Evolutionary conservation across 2,113 vertebrate genomes (phyloP).

Genomic region (Halcyon malimbica): DNA sequence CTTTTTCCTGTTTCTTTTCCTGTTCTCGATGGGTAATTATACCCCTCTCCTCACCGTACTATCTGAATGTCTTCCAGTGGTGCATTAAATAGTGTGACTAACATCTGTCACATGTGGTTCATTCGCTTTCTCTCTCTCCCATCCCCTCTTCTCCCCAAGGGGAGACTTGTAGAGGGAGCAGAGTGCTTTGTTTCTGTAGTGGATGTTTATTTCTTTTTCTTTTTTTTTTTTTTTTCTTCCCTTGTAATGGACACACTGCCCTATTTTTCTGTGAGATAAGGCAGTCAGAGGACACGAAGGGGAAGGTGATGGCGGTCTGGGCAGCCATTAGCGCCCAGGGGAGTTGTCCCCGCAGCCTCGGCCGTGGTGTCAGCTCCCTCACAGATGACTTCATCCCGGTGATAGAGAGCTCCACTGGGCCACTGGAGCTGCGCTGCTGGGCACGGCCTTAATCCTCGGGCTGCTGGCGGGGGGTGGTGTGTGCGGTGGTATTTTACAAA

Average conservation of each 20-base stretch:
- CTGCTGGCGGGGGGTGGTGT: not conserved
- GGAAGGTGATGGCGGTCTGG: not conserved
- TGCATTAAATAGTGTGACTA: conserved; percentile 65
- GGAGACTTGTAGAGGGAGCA: not conserved
- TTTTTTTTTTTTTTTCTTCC: not conserved
- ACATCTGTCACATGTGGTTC: conserved; percentile 69
- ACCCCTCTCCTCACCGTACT: not conserved
- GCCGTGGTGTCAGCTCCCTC: conserved; percentile 39
- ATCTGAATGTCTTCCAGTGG: conserved; percentile 66
- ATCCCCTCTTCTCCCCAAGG: conserved; percentile 53
- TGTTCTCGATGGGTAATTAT: not conserved
- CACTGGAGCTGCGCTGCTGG: not conserved
- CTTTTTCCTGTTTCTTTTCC: conserved; percentile 10
- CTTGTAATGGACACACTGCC: not conserved
- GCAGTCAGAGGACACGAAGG: not conserved
- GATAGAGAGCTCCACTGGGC: conserved; percentile 34
- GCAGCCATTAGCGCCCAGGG: not conserved
- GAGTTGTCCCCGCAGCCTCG: not conserved
- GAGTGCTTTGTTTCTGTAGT: conserved; percentile 42
- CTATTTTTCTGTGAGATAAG: conserved; percentile 54
- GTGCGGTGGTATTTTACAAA: not conserved
- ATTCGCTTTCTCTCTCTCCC: conserved; percentile 35
- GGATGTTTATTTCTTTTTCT: conserved; percentile 18
- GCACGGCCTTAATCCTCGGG: not conserved
- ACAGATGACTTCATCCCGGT: conserved; percentile 61